Conservation (phyloP, 1,140 invertebrate genomes). For the Zaprionus capensis region DNA sequence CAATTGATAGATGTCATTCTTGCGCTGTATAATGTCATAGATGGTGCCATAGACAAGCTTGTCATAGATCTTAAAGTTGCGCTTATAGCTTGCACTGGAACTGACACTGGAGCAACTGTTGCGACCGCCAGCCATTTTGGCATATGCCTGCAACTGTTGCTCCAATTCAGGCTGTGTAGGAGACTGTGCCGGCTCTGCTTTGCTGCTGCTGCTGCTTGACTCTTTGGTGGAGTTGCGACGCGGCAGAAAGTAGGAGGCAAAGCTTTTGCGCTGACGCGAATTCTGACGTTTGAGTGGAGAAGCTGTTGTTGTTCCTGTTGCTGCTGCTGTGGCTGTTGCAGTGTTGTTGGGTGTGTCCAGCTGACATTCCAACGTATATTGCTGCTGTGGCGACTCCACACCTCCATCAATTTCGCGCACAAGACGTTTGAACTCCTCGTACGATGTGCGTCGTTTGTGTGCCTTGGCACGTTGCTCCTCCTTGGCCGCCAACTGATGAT, state of each 20-base stretch:
- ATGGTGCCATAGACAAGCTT: slow-evolving; percentile 83
- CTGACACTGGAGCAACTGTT: slow-evolving; percentile 28
- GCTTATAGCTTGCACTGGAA: slow-evolving; percentile 54
- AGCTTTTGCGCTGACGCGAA: slow-evolving; percentile 79
- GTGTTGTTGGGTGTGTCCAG: slow-evolving; percentile 37
- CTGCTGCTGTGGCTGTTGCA: neutral
- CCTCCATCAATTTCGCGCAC: slow-evolving; percentile 74
- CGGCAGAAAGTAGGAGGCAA: slow-evolving; percentile 74
- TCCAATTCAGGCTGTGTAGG: neutral
- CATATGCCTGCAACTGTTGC: slow-evolving; percentile 54
- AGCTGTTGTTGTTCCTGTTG: slow-evolving; percentile 17
- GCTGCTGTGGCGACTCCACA: slow-evolving; percentile 28
- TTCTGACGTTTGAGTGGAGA: slow-evolving; percentile 77
- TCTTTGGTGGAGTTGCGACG: slow-evolving; percentile 70
- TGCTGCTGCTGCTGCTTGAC: slow-evolving; percentile 35
- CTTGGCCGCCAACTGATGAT: slow-evolving; percentile 76
- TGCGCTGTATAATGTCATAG: slow-evolving; percentile 83
- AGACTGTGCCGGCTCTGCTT: neutral
- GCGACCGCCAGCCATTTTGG: slow-evolving; percentile 25
- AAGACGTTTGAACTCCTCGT: slow-evolving; percentile 83
- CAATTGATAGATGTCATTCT: slow-evolving; percentile 81
- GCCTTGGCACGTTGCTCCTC: slow-evolving; percentile 82
- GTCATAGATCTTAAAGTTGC: slow-evolving; percentile 83
- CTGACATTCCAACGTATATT: slow-evolving; percentile 22
- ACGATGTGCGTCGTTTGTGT: slow-evolving; percentile 81